Base-by-base conservation (phyloP, 1,140 invertebrate genomes). In the Limonius californicus region DNA sequence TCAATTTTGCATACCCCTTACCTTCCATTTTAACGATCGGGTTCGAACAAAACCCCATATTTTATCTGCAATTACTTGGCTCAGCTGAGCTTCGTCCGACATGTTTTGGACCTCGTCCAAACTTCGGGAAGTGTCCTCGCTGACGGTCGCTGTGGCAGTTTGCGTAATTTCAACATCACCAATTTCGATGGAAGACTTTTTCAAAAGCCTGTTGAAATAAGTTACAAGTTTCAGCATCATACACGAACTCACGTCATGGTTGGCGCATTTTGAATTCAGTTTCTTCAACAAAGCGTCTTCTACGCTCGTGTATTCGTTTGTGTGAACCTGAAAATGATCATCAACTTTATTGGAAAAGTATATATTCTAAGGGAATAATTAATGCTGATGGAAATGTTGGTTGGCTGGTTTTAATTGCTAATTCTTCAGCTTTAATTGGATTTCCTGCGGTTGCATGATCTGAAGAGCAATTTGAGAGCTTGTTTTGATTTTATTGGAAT, bases 191-290 rank as follows among this genome's bases (percentile, higher is more conserved):
- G 85, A 84, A 0, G 88, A 86, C 61, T 90, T 92, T 73, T 90
- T 89, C 71, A 91, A 77, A 68, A 92, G 81, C 54, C 85, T 81
- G 76, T 92, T 90, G 79, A 91, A 89, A 70, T 91, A 91, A 0
- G 86, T 87, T 2, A 91, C 85, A 60, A 90, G 73, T 75, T 91
- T 91, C 2, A 90, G 77, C 80, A 90, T 89, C 63, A 89, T 85
- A 70, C 90, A 92, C 14, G 89, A 87, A 21, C 86, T 88, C 9
- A 88, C 83, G 64, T 91, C 89, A 43, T 86, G 82, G 56, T 89
- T 84, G 0, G 84, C 82, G 69, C 90, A 92, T 78, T 90, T 90
- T 39, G 78, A 77, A 67, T 89, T 91, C 8, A 92, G 76, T 61
- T 89, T 90, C 14, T 84, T 81, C 57, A 90, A 76, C 2, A 91